phyloP scores from a whole-genome alignment of 2,113 vertebrate species.

The Carlito syrichta region DNA sequence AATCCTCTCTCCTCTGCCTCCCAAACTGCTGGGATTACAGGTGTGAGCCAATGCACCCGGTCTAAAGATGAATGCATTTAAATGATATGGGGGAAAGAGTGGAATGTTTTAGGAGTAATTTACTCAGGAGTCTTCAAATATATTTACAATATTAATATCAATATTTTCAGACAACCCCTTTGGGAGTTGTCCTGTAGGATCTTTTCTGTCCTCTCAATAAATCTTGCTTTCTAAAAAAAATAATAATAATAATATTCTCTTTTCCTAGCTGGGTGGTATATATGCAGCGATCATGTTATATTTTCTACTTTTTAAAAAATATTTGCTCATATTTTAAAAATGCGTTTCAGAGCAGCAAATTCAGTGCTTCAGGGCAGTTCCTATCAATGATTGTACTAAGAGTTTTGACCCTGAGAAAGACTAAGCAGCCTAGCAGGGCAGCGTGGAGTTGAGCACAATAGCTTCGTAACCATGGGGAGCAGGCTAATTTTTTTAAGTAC shows the following conservation, averaged over 20 bases:
- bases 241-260: no score
- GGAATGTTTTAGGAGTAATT: neutral
- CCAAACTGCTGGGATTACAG: no score
- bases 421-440: rapidly evolving
- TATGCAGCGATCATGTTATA: neutral
- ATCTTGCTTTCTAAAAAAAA: no score
- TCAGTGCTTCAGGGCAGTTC: neutral
- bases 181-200: no score
- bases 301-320: neutral
- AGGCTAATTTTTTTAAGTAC: neutral
- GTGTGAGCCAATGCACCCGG: no score
- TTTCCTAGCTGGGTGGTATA: neutral
- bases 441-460: rapidly evolving
- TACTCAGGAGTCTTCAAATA: neutral
- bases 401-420: neutral
- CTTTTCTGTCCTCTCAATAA: no score
- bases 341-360: neutral
- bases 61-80: neutral
- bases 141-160: neutral
- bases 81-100: neutral
- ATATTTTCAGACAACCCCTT: no score
- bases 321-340: neutral
- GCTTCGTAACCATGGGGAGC: neutral
- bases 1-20: no score
- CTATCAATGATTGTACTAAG: neutral